Percentiles rank a stretch among this genome's conserved stretches.
Conservation (phyloP, 2,888 invertebrate species). For the Alloplasta piceator region DNA sequence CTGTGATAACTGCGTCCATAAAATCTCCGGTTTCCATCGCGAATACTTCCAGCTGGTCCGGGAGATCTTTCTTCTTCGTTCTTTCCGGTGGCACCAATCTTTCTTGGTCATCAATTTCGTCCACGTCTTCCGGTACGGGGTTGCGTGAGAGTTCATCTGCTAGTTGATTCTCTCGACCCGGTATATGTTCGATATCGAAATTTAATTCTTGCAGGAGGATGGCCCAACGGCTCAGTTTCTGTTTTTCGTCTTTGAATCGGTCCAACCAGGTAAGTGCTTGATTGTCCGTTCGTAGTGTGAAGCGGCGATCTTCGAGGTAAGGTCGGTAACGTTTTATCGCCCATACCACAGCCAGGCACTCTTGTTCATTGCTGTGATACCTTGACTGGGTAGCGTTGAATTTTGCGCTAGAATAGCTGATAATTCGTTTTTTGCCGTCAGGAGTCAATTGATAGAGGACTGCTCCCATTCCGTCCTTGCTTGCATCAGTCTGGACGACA, state of each 20-base stretch:
- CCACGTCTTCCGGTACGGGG: neutral
- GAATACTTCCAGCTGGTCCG: neutral
- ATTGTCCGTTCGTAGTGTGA: constrained; percentile 33
- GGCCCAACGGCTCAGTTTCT: constrained; percentile 34
- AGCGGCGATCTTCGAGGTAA: constrained; percentile 46
- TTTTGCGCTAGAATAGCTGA: constrained; percentile 67
- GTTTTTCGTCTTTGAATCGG: neutral
- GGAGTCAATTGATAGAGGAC: neutral
- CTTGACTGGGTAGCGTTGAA: constrained; percentile 43
- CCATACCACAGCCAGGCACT: constrained; percentile 55
- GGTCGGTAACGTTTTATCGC: constrained; percentile 46
- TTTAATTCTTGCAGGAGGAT: constrained; percentile 38
- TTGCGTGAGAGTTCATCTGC: neutral
- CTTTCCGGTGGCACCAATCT: neutral
- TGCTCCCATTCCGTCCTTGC: constrained; percentile 8
- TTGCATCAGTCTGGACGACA: constrained; percentile 18
- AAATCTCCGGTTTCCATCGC: neutral
- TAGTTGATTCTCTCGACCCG: neutral
- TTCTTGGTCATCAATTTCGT: neutral
- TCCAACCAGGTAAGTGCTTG: constrained; percentile 32
- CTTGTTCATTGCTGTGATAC: constrained; percentile 64
- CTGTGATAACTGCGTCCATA: neutral
- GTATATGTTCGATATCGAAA: constrained; percentile 36
- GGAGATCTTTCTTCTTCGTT: neutral
- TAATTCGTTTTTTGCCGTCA: neutral